Percentiles rank a stretch among this genome's conserved stretches.
These are phyloP conservation scores for Motacilla alba DNA, from an alignment of 2,113 vertebrate genomes.

Conservation along the genomic window DNA sequence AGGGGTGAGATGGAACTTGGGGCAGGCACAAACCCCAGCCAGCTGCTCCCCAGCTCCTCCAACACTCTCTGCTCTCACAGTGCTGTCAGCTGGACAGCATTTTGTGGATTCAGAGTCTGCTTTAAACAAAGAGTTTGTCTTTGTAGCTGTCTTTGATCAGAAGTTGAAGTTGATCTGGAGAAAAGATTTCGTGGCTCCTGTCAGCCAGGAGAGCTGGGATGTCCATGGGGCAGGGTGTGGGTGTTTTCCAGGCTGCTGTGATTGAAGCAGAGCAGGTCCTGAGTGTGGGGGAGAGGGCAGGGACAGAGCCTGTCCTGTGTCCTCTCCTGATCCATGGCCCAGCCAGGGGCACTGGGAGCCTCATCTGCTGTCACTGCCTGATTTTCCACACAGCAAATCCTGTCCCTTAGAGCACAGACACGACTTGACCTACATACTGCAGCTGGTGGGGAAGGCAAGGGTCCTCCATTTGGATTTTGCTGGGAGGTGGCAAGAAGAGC, in stretches of 20 bases:
- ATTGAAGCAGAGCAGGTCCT: background rate
- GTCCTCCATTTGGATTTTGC: background rate
- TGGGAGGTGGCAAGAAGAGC: background rate
- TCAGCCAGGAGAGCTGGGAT: background rate
- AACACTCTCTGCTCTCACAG: background rate
- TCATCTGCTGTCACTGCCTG: fast-evolving
- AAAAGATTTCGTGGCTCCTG: background rate
- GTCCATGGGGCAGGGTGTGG: background rate
- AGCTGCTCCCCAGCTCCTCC: background rate
- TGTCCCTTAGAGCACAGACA: background rate
- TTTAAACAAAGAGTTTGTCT: background rate
- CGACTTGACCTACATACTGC: background rate
- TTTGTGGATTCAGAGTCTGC: background rate
- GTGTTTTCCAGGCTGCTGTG: background rate
- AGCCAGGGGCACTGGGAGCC: background rate
- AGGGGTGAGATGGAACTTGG: background rate
- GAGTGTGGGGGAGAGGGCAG: background rate
- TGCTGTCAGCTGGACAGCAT: fast-evolving
- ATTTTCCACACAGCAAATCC: background rate
- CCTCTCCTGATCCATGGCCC: background rate
- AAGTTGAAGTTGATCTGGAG: background rate
- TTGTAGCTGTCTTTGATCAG: constrained; percentile 23
- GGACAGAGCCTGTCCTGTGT: background rate
- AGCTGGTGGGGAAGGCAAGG: background rate
- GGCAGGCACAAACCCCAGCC: background rate